These are phyloP conservation scores for Glyphotaelius pellucidus DNA, from an alignment of 2,888 invertebrate species.

Conservation along the genomic window DNA sequence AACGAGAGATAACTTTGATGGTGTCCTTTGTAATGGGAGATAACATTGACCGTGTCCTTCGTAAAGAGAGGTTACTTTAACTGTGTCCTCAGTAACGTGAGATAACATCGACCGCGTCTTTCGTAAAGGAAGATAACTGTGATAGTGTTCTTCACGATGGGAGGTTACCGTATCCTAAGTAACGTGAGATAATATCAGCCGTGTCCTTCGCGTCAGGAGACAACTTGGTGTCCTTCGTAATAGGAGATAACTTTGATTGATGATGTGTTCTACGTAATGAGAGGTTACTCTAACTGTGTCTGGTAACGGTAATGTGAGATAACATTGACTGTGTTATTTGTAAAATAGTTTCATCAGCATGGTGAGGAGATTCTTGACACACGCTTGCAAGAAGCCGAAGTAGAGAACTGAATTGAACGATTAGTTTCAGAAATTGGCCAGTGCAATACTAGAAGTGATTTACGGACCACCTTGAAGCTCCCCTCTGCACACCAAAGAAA, in stretches of 20 bases:
- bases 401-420: not conserved
- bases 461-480: not conserved
- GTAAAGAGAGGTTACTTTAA: not conserved
- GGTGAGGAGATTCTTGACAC: not conserved
- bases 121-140: not conserved
- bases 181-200: not conserved
- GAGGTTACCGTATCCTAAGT: not conserved
- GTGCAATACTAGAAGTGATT: not conserved
- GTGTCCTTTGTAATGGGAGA: not conserved
- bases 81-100: not conserved
- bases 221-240: not conserved
- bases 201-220: not conserved
- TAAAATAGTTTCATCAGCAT: not conserved
- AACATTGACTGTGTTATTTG: not conserved
- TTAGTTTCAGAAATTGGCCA: not conserved
- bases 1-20: slow-evolving; percentile 10
- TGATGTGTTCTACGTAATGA: not conserved
- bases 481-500: not conserved
- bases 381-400: not conserved
- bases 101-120: not conserved
- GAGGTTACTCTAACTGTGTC: not conserved
- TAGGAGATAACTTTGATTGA: not conserved
- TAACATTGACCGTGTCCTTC: slow-evolving; percentile 8
- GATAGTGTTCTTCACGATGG: not conserved
- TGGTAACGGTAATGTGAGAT: not conserved